A percentile compares a stretch with the other conserved stretches of the same genome.
Conservation (phyloP, 1,140 invertebrate genomes). For the Eumaeus atala region DNA sequence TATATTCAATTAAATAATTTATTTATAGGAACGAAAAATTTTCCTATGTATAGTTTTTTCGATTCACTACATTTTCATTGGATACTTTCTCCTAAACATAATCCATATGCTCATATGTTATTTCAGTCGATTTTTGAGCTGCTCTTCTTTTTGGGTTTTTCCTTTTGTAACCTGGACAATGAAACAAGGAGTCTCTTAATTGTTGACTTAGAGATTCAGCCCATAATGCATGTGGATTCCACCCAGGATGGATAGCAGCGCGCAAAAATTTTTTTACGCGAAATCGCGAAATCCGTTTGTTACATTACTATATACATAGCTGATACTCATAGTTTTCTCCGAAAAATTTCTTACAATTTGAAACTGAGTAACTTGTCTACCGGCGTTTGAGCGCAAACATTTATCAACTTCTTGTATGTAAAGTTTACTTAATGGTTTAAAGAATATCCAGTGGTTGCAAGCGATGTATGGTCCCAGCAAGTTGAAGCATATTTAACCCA, state of each 20-base stretch:
- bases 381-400: constrained; percentile 24
- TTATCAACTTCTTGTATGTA: constrained; percentile 31
- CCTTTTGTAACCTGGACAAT: constrained; percentile 1
- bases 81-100: too few relatives aligned
- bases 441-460: constrained; percentile 63
- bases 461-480: constrained; percentile 26
- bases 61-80: too few relatives aligned
- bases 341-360: constrained; percentile 7
- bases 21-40: background rate
- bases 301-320: too few relatives aligned
- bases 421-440: constrained; percentile 38
- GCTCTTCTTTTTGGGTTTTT: constrained; percentile 3
- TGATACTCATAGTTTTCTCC: constrained; percentile 7
- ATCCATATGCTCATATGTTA: constrained; percentile 1
- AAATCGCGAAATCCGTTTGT: constrained; percentile 20
- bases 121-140: constrained; percentile 8
- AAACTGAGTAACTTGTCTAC: constrained; percentile 12
- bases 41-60: background rate
- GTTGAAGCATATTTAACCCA: constrained; percentile 19
- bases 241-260: background rate
- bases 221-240: background rate
- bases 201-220: background rate
- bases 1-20: too few relatives aligned
- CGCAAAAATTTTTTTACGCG: too few relatives aligned
- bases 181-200: background rate